Evolutionary conservation across 2,888 invertebrate genomes (phyloP), one percentile per base, ranked within the genome.

Genomic region (Monochamus alternatus): DNA sequence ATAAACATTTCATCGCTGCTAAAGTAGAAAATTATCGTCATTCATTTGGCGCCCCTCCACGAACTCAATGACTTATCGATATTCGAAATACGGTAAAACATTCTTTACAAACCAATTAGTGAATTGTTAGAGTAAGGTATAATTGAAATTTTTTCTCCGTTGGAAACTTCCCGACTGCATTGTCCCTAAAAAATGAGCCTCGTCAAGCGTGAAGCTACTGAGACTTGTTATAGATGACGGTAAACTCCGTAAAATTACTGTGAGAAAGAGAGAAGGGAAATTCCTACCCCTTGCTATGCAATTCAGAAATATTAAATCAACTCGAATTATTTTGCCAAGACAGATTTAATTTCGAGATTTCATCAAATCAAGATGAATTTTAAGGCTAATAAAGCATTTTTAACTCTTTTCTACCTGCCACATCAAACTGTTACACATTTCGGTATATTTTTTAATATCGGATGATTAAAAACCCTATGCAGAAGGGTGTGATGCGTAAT

Each of bases 161-260:
- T 78, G 81, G 81, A 79, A 81, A 80, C 78, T 81, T 81, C 74
- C 74, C 74, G 70, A 31, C 63, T 51, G 68, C 79, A 73, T 78
- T 79, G 81, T 74, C 78, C 76, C 76, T 78, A 74, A 80, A 80
- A 75, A 78, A 78, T 75, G 79, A 71, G 71, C 66, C 64, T 77
- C 75, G 79, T 82, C 81, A 81, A 80, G 79, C 80, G 78, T 79
- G 75, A 81, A 81, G 79, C 81, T 81, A 81, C 81, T 73, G 82
- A 76, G 81, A 76, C 81, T 80, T 82, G 81, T 84, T 81, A 83
- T 82, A 83, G 80, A 83, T 82, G 81, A 81, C 82, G 73, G 78
- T 81, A 81, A 81, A 81, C 78, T 80, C 81, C 78, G 80, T 80
- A 78, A 81, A 83, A 84, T 82, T 81, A 78, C 80, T 59, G 63